Evolutionary conservation across 1,140 invertebrate genomes (phyloP).

Genomic region (Antheraea mylitta): DNA sequence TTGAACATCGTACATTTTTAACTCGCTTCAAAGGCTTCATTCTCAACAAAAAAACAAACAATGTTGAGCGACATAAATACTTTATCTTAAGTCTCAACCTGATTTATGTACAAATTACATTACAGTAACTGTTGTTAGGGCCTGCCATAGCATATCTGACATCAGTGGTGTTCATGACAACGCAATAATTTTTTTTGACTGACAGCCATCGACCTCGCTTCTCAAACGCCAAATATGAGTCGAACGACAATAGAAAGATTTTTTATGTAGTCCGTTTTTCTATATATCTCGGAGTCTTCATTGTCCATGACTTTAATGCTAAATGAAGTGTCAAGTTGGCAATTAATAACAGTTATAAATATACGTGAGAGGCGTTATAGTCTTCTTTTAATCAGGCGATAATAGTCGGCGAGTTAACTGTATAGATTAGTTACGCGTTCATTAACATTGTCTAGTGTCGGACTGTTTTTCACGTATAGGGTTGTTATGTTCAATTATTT

Average conservation of each 20-base stretch:
- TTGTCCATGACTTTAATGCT: slow-evolving; percentile 44
- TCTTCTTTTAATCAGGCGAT: slow-evolving; percentile 21
- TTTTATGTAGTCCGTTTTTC: slow-evolving; percentile 38
- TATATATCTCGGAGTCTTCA: slow-evolving; percentile 26
- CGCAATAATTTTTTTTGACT: slow-evolving; percentile 41
- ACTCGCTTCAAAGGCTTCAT: not conserved
- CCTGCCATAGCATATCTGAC: slow-evolving; percentile 42
- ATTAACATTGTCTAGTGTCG: not conserved
- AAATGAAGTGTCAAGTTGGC: slow-evolving; percentile 40
- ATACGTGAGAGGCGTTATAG: not conserved
- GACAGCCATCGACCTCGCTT: slow-evolving; percentile 54
- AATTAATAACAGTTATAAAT: slow-evolving; percentile 13
- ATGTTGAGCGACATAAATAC: not conserved
- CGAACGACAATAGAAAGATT: slow-evolving; percentile 3
- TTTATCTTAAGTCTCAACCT: slow-evolving; percentile 3
- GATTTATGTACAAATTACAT: slow-evolving; percentile 30
- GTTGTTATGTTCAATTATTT: not conserved
- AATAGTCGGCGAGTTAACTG: slow-evolving; percentile 11
- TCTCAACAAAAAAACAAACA: not conserved
- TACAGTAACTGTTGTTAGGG: slow-evolving; percentile 51
- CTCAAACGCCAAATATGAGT: slow-evolving; percentile 22
- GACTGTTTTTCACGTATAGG: not conserved
- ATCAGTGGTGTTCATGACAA: slow-evolving; percentile 47
- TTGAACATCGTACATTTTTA: no score
- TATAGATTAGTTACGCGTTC: not conserved